Evolutionary conservation across 2,888 invertebrate genomes (phyloP), one percentile per base, ranked within the genome.

Genomic region (Folsomia manolachei): DNA sequence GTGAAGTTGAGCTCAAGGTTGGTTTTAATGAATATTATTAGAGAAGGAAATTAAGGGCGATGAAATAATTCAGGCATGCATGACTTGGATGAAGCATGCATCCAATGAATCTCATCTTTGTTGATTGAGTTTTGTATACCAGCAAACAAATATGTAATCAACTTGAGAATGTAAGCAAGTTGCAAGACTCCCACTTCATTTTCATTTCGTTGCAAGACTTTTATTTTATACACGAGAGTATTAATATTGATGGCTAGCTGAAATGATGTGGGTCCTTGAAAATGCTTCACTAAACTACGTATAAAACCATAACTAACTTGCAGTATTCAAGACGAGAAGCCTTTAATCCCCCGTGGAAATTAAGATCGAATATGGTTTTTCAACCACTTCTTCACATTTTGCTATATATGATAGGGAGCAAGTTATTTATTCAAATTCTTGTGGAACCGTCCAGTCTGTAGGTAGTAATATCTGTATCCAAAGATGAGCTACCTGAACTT

Each of bases 291-390:
- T n/a, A n/a, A n/a, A n/a, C n/a, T n/a, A n/a, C n/a, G n/a, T n/a
- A n/a, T n/a, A n/a, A n/a, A n/a, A n/a, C n/a, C n/a, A n/a, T n/a
- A n/a, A n/a, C n/a, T n/a, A n/a, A 39, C 39, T 39, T 39, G 39
- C 56, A 56, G n/a, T 18, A 63, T 11, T 27, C 11, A 63, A 63
- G 63, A 63, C 63, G 4, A 27, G 63, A 27, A 63, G 63, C 63
- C n/a, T n/a, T 14, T 27, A 63, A 63, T 63, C 26, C 26, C 21
- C n/a, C 19, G 25, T n/a, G 18, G 27, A 63, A 63, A 26, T 63
- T 26, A 27, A 14, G 23, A 26, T 27, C 1, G 27, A 63, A 27
- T 63, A 63, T 63, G 63, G 27, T 63, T 63, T 63, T 63, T 62
- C 62, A 62, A 25, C 62, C 14, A 18, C 62, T 23, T 24, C 62